These are phyloP conservation scores for Myotis davidii DNA, from an alignment of 2,113 vertebrate species.

Conservation along the genomic window DNA sequence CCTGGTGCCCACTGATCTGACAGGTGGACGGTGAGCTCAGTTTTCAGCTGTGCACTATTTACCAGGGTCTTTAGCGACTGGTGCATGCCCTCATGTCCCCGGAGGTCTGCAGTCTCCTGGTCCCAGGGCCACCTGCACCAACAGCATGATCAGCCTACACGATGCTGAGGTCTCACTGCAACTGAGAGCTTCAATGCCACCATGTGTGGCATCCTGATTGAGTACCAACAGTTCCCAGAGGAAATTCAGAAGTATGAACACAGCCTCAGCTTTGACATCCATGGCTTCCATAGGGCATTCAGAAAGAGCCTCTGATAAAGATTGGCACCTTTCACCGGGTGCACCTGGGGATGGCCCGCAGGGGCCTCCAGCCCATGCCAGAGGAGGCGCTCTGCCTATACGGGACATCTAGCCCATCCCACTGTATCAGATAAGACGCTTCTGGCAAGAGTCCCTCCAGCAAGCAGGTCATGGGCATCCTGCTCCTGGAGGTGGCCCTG, in stretches of 20 bases:
- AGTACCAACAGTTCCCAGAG: conserved; percentile 88
- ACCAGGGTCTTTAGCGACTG: neutral
- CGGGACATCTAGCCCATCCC: conserved; percentile 87
- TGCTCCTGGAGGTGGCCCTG: conserved; percentile 87
- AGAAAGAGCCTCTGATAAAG: conserved; percentile 91
- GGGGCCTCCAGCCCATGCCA: conserved; percentile 86
- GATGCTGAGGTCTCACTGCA: conserved; percentile 88
- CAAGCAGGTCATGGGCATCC: conserved; percentile 91
- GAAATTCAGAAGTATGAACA: conserved; percentile 87
- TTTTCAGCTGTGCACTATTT: neutral
- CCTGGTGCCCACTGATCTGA: neutral
- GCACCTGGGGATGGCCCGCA: conserved; percentile 86
- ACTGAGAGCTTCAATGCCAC: conserved; percentile 87
- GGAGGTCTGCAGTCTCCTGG: conserved; percentile 88
- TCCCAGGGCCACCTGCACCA: conserved; percentile 85
- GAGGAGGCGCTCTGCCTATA: conserved; percentile 86
- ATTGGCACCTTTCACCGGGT: conserved; percentile 89
- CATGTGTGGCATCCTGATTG: conserved; percentile 86
- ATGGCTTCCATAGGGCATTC: conserved; percentile 87
- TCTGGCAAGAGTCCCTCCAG: conserved; percentile 90
- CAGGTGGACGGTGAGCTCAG: neutral
- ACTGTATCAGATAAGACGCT: conserved; percentile 88
- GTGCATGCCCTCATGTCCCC: conserved; percentile 83
- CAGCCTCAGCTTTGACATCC: conserved; percentile 87
- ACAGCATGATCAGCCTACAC: conserved; percentile 87